These are phyloP conservation scores for Austrofundulus limnaeus DNA, from an alignment of 2,113 vertebrate species.

Conservation along the genomic window DNA sequence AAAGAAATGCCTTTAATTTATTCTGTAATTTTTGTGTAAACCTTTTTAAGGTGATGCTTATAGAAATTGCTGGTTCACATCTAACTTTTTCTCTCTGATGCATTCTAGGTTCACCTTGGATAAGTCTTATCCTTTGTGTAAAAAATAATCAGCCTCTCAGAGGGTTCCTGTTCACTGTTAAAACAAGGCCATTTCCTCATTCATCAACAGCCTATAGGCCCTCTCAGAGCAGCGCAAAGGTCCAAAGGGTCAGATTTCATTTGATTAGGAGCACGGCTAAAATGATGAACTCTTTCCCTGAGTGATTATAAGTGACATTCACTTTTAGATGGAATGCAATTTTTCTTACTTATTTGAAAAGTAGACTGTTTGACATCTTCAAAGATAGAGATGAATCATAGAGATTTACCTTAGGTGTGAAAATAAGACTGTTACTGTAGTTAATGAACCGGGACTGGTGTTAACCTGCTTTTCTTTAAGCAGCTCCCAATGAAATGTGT, in stretches of 20 bases:
- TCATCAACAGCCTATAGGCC: conserved; percentile 37
- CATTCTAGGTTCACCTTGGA: conserved; percentile 17
- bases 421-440: conserved; percentile 29
- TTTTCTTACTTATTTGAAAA: conserved; percentile 54
- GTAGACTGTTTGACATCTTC: conserved; percentile 48
- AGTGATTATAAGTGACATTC: conserved; percentile 52
- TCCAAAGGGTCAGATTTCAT: conserved; percentile 68
- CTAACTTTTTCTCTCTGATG: conserved; percentile 28
- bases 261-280: conserved; percentile 59
- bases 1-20: not conserved
- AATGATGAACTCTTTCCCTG: conserved; percentile 57
- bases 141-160: conserved; percentile 44
- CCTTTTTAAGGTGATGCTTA: not conserved
- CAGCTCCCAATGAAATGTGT: conserved; percentile 4
- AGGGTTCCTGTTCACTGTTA: conserved; percentile 31
- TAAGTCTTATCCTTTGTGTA: conserved; percentile 21
- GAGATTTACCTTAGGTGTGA: conserved; percentile 26
- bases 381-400: conserved; percentile 42
- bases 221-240: conserved; percentile 34
- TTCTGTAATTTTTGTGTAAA: not conserved
- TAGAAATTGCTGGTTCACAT: conserved; percentile 6
- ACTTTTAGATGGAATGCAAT: conserved; percentile 37
- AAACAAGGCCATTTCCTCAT: conserved; percentile 23
- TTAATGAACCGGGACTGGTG: conserved; percentile 53
- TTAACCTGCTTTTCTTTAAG: conserved; percentile 46